phyloP scores from a whole-genome alignment of 2,113 vertebrate species.

The Dendrocopos noguchii region DNA sequence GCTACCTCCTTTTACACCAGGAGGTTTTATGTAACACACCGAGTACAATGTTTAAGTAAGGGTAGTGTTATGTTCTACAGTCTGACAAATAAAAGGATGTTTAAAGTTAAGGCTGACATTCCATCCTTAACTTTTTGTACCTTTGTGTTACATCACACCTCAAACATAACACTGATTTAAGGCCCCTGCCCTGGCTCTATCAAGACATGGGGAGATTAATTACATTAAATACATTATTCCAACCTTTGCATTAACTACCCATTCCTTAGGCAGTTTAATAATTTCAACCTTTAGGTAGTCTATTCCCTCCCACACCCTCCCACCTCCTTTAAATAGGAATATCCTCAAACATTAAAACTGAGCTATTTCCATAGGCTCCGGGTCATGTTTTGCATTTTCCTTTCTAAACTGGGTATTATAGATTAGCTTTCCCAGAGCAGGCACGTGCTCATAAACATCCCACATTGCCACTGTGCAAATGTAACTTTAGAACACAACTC shows the following conservation, averaged over 20 bases:
- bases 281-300: conserved; percentile 18
- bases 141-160: conserved; percentile 67
- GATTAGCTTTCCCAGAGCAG: neutral
- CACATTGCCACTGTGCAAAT: neutral
- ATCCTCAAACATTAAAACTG: neutral
- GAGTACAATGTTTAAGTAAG: conserved; percentile 64
- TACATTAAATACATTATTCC: neutral
- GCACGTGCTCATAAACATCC: neutral
- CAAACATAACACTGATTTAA: conserved; percentile 58
- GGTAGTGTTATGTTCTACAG: conserved; percentile 61
- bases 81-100: conserved; percentile 68
- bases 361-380: neutral
- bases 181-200: conserved; percentile 4
- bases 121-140: conserved; percentile 66
- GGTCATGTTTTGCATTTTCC: neutral
- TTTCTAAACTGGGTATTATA: neutral
- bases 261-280: conserved; percentile 19
- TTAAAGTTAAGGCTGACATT: conserved; percentile 67
- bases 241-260: neutral
- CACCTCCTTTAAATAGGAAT: neutral
- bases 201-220: conserved; percentile 36
- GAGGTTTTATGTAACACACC: conserved; percentile 49
- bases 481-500: neutral
- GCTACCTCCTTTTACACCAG: conserved; percentile 63
- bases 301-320: neutral